A percentile compares a stretch with the other conserved stretches of the same genome.
Evolutionary conservation across 2,113 vertebrate genomes (phyloP).

Genomic region (Sula dactylatra): DNA sequence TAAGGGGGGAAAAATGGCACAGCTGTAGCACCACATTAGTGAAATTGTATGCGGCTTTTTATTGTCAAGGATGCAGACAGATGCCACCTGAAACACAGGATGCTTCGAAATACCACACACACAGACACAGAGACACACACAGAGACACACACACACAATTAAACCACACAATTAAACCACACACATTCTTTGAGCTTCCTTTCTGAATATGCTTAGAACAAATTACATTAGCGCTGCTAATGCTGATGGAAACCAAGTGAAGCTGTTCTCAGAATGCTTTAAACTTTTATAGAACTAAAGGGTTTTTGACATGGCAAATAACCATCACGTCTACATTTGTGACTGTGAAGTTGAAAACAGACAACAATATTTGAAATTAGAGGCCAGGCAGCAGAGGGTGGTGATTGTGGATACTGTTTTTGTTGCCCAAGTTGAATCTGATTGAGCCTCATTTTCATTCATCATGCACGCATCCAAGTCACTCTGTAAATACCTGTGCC

Average conservation of each 20-base stretch:
- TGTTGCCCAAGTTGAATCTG: not conserved
- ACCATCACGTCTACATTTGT: rapidly evolving
- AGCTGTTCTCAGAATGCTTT: not conserved
- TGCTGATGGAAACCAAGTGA: not conserved
- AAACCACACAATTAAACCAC: not conserved
- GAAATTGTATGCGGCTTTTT: not conserved
- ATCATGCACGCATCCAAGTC: not conserved
- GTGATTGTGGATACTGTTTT: not conserved
- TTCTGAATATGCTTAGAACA: not conserved
- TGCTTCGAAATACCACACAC: not conserved
- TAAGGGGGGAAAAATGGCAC: not conserved
- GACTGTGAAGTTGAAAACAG: not conserved
- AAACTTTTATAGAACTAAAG: not conserved
- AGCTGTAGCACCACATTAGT: not conserved
- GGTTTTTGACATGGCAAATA: not conserved
- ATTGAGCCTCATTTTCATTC: not conserved
- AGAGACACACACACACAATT: not conserved
- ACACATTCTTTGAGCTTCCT: not conserved
- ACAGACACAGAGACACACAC: too few relatives aligned
- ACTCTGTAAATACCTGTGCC: not conserved
- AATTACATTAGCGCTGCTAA: not conserved
- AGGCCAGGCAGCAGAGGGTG: not conserved
- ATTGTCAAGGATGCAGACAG: conserved; percentile 13
- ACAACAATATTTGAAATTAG: not conserved
- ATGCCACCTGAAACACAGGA: conserved; percentile 28